Percentiles rank a stretch among this genome's conserved stretches.
Conservation (phyloP, 2,113 vertebrate species). For the Neofelis nebulosa region DNA sequence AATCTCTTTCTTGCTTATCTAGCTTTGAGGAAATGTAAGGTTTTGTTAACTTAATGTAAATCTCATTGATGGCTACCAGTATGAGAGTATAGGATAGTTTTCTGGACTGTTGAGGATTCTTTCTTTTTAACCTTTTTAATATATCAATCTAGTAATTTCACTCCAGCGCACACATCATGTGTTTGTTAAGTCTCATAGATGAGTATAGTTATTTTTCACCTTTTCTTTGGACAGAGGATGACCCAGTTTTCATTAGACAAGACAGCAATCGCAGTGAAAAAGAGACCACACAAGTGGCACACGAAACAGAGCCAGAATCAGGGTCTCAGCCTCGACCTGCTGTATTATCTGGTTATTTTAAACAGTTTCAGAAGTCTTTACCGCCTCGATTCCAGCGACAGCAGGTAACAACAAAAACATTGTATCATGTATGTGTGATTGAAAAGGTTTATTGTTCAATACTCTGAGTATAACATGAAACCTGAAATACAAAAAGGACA, state of each 20-base stretch:
- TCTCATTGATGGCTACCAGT: not conserved
- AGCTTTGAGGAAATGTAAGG: not conserved
- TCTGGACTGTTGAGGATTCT: not conserved
- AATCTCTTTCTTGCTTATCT: not conserved
- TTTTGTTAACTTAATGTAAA: not conserved
- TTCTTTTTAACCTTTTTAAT: not conserved
- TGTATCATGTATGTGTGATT: not conserved
- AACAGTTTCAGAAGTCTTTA: constrained; percentile 98
- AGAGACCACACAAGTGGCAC: constrained; percentile 81
- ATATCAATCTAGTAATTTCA: not conserved
- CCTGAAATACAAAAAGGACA: not conserved
- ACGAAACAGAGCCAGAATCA: constrained; percentile 91
- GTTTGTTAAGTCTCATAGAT: not conserved
- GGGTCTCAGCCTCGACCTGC: constrained; percentile 92
- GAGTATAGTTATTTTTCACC: not conserved
- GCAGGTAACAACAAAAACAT: constrained; percentile 87
- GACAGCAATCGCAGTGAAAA: constrained; percentile 86
- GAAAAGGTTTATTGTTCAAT: not conserved
- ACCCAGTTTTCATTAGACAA: constrained; percentile 81
- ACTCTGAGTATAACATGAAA: not conserved
- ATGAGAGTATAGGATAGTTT: not conserved
- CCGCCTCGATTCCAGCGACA: constrained; percentile 98
- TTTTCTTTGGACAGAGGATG: constrained; percentile 78
- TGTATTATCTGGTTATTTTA: constrained; percentile 95
- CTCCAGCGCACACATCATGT: not conserved